Evolutionary conservation across 1,140 invertebrate genomes (phyloP), one percentile per base, ranked within the genome.

Genomic region (Zaprionus gabonicus): DNA sequence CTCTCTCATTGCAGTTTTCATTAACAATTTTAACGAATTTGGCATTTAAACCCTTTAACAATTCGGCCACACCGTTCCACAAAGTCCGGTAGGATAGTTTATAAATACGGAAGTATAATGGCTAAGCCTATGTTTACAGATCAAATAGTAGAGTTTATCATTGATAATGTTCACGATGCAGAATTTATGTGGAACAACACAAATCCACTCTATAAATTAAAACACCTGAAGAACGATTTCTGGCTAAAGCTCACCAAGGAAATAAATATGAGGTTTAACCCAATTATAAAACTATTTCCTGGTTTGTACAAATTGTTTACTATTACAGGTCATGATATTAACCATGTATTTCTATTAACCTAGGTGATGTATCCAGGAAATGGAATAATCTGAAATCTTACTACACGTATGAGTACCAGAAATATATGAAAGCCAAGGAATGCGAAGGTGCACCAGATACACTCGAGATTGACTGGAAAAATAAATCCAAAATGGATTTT

Each of bases 401-500:
- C 20, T 71, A 71, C 34, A 71, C 51, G 5, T 46, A 41, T 17
- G 62, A 64, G 44, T 28, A 36, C 23, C 68, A 71, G 13, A 71
- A 44, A 31, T 34, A 31, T n/a, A 63, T 63, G 46, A 63, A 63
- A 28, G 60, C 60, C 46, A 63, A 63, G 15, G 51, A 31, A 20
- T 71, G 12, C 36, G 46, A 63, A 17, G 31, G 31, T 49, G 44
- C 44, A 15, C 60, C 60, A 23, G 46, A 51, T 6, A 63, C 15
- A 12, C 17, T 49, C 13, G 60, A 63, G 23, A 46, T 64, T 17
- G 68, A 71, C 28, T 71, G 68, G 68, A 71, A 71, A 27, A 71
- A 71, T 38, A 71, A 71, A 10, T 71, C 68, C 36, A 71, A 64
- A 25, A 71, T 71, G 68, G 60, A 71, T 41, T 71, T 71, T 10